A percentile compares a stretch with the other conserved stretches of the same genome.
Evolutionary conservation across 2,888 invertebrate genomes (phyloP).

Genomic region (Empis livida): DNA sequence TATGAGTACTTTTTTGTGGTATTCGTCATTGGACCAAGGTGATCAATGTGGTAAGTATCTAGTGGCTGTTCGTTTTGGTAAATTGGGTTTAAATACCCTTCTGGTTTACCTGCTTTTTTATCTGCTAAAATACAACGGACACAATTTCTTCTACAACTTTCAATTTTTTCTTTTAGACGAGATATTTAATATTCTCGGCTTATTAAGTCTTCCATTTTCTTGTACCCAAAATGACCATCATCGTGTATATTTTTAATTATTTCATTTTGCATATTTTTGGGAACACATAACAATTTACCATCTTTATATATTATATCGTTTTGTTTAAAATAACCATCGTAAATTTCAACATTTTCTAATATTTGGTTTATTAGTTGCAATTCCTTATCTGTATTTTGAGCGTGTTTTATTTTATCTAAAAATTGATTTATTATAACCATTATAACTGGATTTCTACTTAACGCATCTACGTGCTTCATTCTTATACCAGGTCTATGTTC

Average conservation of each 20-base stretch:
- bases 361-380: background rate
- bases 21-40: constrained; percentile 20
- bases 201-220: background rate
- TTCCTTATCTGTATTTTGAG: background rate
- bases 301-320: background rate
- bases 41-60: constrained; percentile 22
- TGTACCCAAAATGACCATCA: constrained; percentile 22
- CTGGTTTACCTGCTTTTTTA: constrained; percentile 21
- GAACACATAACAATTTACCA: constrained; percentile 16
- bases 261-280: constrained; percentile 21
- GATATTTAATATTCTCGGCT: background rate
- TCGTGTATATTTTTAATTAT: constrained; percentile 24
- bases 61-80: constrained; percentile 21
- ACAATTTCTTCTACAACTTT: constrained; percentile 4
- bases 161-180: background rate
- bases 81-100: constrained; percentile 21
- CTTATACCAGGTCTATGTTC: constrained; percentile 12
- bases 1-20: constrained; percentile 6
- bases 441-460: background rate
- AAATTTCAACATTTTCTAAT: background rate
- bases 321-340: background rate
- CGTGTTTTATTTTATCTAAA: background rate
- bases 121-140: constrained; percentile 10
- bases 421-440: too few relatives aligned
- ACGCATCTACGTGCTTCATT: background rate